Evolutionary conservation across 1,140 invertebrate genomes (phyloP), one percentile per base, ranked within the genome.

Genomic region (Tetraneura akinire): DNA sequence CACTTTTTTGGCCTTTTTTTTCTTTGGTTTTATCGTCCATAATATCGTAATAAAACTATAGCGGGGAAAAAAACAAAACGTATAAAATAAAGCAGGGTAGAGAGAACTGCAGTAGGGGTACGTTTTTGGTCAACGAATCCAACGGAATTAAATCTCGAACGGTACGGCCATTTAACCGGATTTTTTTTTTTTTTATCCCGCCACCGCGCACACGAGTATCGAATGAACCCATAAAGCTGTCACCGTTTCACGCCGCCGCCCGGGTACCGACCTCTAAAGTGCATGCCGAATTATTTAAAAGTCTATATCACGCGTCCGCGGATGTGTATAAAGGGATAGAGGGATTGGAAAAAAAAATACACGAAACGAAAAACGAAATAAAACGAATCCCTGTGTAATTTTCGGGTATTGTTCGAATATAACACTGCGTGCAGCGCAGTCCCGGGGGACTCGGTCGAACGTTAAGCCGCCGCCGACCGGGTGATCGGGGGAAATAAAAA

Each of bases 311-410:
- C 32, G 32, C 32, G 32, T n/a, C 55, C 8, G 37, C 5, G 9
- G n/a, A n/a, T n/a, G n/a, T n/a, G n/a, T n/a, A n/a, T n/a, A n/a
- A n/a, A n/a, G n/a, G n/a, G n/a, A n/a, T n/a, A n/a, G n/a, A 11
- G 26, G 1, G 16, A n/a, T n/a, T n/a, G n/a, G n/a, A n/a, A 68
- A 70, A 18, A 71, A 70, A 49, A 51, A 71, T 14, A 37, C 32
- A n/a, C 1, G 57, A 6, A 32, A 16, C 26, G 16, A 49, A 47
- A 51, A 47, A 51, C 68, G 16, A 68, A 76, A 73, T 53, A 76
- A 76, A 76, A 78, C 74, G 74, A 78, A 78, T 78, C 74, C 74
- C 74, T 6, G 74, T 78, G 74, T 78, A 78, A 78, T 78, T 78
- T 78, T 60, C 51, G 74, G 74, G 74, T 78, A 78, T 78, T 78